These are phyloP conservation scores for Perdita meconis DNA, from an alignment of 2,888 invertebrate species.

Conservation along the genomic window DNA sequence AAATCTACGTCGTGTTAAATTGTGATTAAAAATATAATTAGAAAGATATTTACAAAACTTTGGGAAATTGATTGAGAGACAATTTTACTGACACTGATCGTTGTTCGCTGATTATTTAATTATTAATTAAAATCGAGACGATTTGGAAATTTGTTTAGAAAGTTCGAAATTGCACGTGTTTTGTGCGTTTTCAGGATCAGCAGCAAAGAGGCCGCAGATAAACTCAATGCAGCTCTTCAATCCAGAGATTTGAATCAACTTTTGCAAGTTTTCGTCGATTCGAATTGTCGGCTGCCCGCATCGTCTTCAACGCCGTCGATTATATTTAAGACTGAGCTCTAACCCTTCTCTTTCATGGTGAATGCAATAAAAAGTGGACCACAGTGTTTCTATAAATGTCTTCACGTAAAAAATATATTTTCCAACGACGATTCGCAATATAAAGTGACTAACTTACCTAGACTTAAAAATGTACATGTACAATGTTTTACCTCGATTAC, in stretches of 20 bases:
- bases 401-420: conserved; percentile 84
- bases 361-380: conserved; percentile 60
- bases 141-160: too few relatives aligned
- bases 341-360: conserved; percentile 9
- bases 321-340: conserved; percentile 29
- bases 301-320: conserved; percentile 44
- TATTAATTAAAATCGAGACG: not conserved
- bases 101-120: not conserved
- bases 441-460: conserved; percentile 72
- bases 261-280: conserved; percentile 75
- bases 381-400: conserved; percentile 77
- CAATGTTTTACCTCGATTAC: conserved; percentile 61
- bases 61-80: conserved; percentile 9
- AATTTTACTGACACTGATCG: not conserved
- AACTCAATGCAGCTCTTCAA: conserved; percentile 75
- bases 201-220: conserved; percentile 76
- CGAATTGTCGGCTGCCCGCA: conserved; percentile 52
- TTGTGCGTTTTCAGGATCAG: conserved; percentile 78
- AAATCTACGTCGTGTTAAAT: conserved; percentile 10
- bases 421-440: conserved; percentile 78
- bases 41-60: conserved; percentile 13
- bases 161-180: not conserved
- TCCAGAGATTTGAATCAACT: conserved; percentile 75
- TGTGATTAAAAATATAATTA: conserved; percentile 13
- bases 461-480: conserved; percentile 71